A percentile compares a stretch with the other conserved stretches of the same genome.
Conservation (phyloP, 2,888 invertebrate genomes). For the Patella depressa region DNA sequence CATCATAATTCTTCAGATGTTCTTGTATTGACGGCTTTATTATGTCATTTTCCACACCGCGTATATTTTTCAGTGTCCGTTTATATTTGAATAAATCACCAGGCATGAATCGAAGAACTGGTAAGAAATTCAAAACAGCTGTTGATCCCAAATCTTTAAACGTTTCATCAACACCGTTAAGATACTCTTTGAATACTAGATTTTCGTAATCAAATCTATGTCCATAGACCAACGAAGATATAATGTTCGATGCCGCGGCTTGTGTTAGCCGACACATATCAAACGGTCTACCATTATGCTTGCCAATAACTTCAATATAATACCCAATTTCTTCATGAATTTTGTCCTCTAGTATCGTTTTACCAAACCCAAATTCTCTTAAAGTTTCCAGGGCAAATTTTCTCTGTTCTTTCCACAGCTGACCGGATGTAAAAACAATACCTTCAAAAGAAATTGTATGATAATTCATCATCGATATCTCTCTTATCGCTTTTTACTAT, state of each 20-base stretch:
- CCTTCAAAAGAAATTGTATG: slow-evolving; percentile 3
- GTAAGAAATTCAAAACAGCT: slow-evolving; percentile 30
- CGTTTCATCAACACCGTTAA: slow-evolving; percentile 16
- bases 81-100: slow-evolving; percentile 41
- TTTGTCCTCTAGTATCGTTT: slow-evolving; percentile 21
- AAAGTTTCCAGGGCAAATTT: slow-evolving; percentile 18
- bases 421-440: slow-evolving; percentile 16
- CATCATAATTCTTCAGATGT: neutral
- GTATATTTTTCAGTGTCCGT: slow-evolving; percentile 23
- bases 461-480: too few relatives aligned
- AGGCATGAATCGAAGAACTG: slow-evolving; percentile 37
- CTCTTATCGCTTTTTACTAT: too few relatives aligned
- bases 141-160: slow-evolving; percentile 1
- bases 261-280: slow-evolving; percentile 14
- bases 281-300: neutral
- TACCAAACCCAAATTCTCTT: slow-evolving; percentile 25
- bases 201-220: slow-evolving; percentile 26
- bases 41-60: slow-evolving; percentile 18
- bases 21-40: slow-evolving; percentile 18
- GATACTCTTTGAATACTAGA: slow-evolving; percentile 15
- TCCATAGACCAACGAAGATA: slow-evolving; percentile 23
- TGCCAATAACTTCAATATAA: slow-evolving; percentile 9
- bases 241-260: slow-evolving; percentile 24
- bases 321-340: slow-evolving; percentile 22
- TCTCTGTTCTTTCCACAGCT: slow-evolving; percentile 24